Percentiles rank a stretch among this genome's conserved stretches.
Conservation (phyloP, 2,888 invertebrate species). For the Orthosia cruda region DNA sequence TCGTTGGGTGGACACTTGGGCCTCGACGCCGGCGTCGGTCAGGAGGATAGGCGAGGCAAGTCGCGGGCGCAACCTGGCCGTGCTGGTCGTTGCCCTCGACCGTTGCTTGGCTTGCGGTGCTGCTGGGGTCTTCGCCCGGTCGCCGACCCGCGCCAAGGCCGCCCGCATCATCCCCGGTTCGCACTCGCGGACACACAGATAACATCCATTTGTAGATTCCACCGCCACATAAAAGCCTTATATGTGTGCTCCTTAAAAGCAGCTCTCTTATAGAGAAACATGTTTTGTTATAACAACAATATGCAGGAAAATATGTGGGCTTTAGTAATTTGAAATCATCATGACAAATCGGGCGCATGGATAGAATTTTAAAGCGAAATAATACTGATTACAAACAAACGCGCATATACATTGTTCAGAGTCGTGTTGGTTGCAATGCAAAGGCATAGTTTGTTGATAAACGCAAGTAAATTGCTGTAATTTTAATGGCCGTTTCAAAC, state of each 20-base stretch:
- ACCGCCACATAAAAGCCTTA: slow-evolving; percentile 70
- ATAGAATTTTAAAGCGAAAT: slow-evolving; percentile 38
- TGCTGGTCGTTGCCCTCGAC: slow-evolving; percentile 91
- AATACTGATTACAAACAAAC: slow-evolving; percentile 37
- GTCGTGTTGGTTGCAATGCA: slow-evolving; percentile 26
- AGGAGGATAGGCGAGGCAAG: slow-evolving; percentile 80
- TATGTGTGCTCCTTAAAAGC: slow-evolving; percentile 57
- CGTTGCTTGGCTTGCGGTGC: slow-evolving; percentile 90
- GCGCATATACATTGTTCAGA: slow-evolving; percentile 8
- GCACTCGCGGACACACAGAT: slow-evolving; percentile 83
- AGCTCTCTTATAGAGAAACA: slow-evolving; percentile 55
- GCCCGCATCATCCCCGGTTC: slow-evolving; percentile 91
- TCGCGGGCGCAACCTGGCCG: slow-evolving; percentile 83
- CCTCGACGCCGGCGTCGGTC: slow-evolving; percentile 74
- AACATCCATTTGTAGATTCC: slow-evolving; percentile 85
- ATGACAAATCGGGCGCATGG: slow-evolving; percentile 47
- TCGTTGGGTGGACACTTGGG: slow-evolving; percentile 67
- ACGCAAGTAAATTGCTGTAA: slow-evolving; percentile 57
- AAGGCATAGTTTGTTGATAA: slow-evolving; percentile 49
- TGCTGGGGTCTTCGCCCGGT: slow-evolving; percentile 91
- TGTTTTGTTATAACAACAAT: slow-evolving; percentile 63
- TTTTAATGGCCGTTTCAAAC: slow-evolving; percentile 46
- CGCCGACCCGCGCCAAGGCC: slow-evolving; percentile 91
- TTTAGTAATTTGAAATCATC: slow-evolving; percentile 33
- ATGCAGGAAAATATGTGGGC: slow-evolving; percentile 46